A percentile compares a stretch with the other conserved stretches of the same genome.
These are phyloP conservation scores for Tipula lateralis DNA, from an alignment of 2,888 invertebrate genomes.

Conservation along the genomic window DNA sequence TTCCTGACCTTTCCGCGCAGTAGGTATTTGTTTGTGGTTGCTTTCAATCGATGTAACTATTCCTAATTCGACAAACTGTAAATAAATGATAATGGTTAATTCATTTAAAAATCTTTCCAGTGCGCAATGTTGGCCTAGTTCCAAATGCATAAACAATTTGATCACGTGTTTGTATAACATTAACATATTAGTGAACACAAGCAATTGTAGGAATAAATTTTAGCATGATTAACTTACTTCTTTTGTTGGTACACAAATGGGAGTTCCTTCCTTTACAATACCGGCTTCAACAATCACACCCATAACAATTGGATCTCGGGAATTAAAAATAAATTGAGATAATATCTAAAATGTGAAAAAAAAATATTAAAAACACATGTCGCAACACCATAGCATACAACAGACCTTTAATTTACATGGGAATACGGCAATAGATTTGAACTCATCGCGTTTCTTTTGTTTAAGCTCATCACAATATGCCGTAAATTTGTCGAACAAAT, in stretches of 20 bases:
- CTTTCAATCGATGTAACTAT: conserved; percentile 90
- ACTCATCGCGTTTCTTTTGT: conserved; percentile 87
- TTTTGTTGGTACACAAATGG: conserved; percentile 93
- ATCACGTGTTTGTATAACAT: no score
- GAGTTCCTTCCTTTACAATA: conserved; percentile 91
- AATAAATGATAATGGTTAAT: conserved; percentile 37
- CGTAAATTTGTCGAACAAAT: conserved; percentile 96
- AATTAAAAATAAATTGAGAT: conserved; percentile 94
- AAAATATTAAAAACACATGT: not conserved
- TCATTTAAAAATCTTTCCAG: not conserved
- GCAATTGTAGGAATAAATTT: not conserved
- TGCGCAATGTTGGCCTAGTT: no score
- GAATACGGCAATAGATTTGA: conserved; percentile 96
- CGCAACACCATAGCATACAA: not conserved
- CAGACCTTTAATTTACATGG: conserved; percentile 89
- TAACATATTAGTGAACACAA: no score
- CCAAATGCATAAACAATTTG: no score
- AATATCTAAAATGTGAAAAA: conserved; percentile 52
- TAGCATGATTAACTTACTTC: conserved; percentile 62
- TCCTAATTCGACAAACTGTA: conserved; percentile 89
- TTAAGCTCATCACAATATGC: conserved; percentile 87
- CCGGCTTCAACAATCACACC: conserved; percentile 96
- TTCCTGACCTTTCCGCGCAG: conserved; percentile 92
- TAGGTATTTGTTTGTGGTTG: conserved; percentile 92
- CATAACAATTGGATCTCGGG: conserved; percentile 94